Evolutionary conservation across 1,140 invertebrate species (phyloP).

Genomic region (Phymorhynchus buccinoides): DNA sequence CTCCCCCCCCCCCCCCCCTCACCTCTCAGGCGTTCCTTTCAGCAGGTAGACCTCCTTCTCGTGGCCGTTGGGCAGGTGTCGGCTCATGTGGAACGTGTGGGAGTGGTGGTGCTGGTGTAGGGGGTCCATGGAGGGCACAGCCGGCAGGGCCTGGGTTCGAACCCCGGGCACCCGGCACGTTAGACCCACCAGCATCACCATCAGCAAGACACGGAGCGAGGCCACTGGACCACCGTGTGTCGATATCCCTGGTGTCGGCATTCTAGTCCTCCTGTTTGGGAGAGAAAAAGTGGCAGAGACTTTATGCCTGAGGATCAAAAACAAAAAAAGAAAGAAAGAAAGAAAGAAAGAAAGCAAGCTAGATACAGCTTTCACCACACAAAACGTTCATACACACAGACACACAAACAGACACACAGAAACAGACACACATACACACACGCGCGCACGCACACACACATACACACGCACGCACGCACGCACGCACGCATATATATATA

Average conservation of each 20-base stretch:
- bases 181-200: constrained; percentile 8
- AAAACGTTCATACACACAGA: no score
- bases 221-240: constrained; percentile 20
- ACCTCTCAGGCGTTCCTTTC: constrained; percentile 19
- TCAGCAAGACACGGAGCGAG: constrained; percentile 28
- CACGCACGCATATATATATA: no score
- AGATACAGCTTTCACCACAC: no score
- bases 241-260: constrained; percentile 30
- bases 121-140: neutral
- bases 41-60: constrained; percentile 37
- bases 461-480: no score
- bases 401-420: no score
- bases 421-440: no score
- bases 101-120: neutral
- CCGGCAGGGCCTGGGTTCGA: constrained; percentile 5
- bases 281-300: no score
- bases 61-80: constrained; percentile 33
- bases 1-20: neutral
- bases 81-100: constrained; percentile 37
- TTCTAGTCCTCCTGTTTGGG: constrained; percentile 42
- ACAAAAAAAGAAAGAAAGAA: no score
- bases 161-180: neutral
- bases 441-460: no score
- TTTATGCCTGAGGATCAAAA: no score
- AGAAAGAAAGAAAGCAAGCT: no score